These are phyloP conservation scores for Crenichthys baileyi DNA, from an alignment of 2,797 vertebrate genomes.

Conservation along the genomic window DNA sequence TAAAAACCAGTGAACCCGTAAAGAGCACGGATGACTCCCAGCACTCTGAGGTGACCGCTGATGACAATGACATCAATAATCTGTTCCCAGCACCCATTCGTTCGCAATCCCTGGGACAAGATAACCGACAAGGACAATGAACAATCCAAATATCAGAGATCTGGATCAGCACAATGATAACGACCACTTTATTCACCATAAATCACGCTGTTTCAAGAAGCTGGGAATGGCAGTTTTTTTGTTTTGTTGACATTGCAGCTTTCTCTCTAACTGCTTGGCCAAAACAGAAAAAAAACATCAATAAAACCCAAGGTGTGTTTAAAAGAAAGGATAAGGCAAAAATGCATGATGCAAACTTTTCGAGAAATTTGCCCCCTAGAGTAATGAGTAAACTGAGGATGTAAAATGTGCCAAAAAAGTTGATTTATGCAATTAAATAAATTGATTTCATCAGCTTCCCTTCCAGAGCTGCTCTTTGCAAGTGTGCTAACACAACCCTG, in stretches of 20 bases:
- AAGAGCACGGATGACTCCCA: conserved; percentile 55
- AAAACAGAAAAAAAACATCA: background rate
- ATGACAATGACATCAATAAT: conserved; percentile 73
- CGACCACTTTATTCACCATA: conserved; percentile 50
- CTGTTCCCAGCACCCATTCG: conserved; percentile 46
- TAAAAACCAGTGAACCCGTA: conserved; percentile 64
- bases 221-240: conserved; percentile 20
- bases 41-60: conserved; percentile 59
- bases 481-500: conserved; percentile 21
- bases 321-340: conserved; percentile 21
- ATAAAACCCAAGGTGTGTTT: conserved; percentile 18
- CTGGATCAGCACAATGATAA: conserved; percentile 59
- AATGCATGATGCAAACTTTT: conserved; percentile 29
- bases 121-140: conserved; percentile 67
- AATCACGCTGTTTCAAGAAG: conserved; percentile 47
- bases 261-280: background rate
- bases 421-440: conserved; percentile 13
- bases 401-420: conserved; percentile 5
- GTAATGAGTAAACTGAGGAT: background rate
- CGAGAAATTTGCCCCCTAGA: background rate
- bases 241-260: conserved; percentile 17
- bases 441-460: conserved; percentile 18
- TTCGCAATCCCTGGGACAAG: conserved; percentile 40
- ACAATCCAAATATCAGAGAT: conserved; percentile 64
- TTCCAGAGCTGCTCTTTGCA: conserved; percentile 23